Percentiles rank a stretch among this genome's conserved stretches.
These are phyloP conservation scores for Paraplagusia blochii DNA, from an alignment of 2,113 vertebrate species.

Conservation along the genomic window DNA sequence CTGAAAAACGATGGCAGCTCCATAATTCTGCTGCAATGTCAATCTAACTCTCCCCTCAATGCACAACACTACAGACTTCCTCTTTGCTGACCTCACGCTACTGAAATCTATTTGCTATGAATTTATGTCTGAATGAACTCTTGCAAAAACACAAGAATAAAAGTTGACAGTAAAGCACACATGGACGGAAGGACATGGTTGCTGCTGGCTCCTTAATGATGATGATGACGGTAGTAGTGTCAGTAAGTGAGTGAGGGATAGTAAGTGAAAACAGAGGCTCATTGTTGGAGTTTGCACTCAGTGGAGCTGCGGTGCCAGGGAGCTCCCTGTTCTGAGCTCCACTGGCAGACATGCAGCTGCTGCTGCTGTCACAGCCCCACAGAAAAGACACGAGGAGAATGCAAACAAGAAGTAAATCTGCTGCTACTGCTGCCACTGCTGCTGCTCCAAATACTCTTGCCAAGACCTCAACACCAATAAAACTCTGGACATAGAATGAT, in stretches of 20 bases:
- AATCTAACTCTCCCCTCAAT: not conserved
- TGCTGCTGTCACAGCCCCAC: slow-evolving; percentile 19
- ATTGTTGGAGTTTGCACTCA: slow-evolving; percentile 25
- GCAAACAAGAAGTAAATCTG: slow-evolving; percentile 24
- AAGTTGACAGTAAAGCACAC: not conserved
- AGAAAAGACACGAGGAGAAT: slow-evolving; percentile 38
- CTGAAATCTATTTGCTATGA: not conserved
- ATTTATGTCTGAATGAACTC: not conserved
- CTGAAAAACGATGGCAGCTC: no score
- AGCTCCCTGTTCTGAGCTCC: slow-evolving; percentile 31
- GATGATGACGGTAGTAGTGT: slow-evolving; percentile 1
- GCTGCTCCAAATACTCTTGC: no score
- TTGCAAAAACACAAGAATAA: not conserved
- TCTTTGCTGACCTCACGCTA: no score
- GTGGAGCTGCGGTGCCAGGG: slow-evolving; percentile 42
- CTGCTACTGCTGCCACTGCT: slow-evolving; percentile 5
- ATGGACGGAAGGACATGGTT: slow-evolving; percentile 1
- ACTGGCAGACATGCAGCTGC: slow-evolving; percentile 40
- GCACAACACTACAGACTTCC: not conserved
- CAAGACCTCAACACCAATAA: no score
- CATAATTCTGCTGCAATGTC: no score
- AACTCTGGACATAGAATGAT: no score
- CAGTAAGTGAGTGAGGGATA: slow-evolving; percentile 9
- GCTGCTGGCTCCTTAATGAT: slow-evolving; percentile 31
- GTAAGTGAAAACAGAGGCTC: slow-evolving; percentile 38